phyloP scores from a whole-genome alignment of 1,140 invertebrate genomes.

The Coboldia fuscipes region DNA sequence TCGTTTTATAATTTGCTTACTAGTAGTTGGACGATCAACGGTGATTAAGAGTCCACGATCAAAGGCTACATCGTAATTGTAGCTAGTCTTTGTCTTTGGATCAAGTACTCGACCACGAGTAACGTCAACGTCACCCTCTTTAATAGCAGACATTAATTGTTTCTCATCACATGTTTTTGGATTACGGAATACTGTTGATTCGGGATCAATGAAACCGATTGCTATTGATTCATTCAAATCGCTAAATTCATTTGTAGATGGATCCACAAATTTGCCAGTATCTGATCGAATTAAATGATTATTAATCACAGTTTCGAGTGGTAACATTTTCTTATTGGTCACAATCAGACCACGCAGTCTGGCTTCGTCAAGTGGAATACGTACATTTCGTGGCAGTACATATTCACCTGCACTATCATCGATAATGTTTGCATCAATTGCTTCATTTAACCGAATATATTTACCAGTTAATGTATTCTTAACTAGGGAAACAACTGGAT shows the following conservation, averaged over 20 bases:
- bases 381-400: constrained; percentile 33
- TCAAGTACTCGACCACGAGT: constrained; percentile 54
- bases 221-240: constrained; percentile 50
- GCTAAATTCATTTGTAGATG: constrained; percentile 40
- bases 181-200: constrained; percentile 57
- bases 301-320: constrained; percentile 54
- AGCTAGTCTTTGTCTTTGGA: constrained; percentile 46
- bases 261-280: constrained; percentile 59
- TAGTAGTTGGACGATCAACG: constrained; percentile 43
- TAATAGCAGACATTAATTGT: constrained; percentile 47
- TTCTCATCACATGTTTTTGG: constrained; percentile 47
- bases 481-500: constrained; percentile 55
- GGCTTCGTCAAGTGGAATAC: constrained; percentile 46
- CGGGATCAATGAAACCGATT: constrained; percentile 48
- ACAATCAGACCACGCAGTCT: constrained; percentile 50
- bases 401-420: constrained; percentile 50
- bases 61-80: constrained; percentile 50
- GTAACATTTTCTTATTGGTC: constrained; percentile 40
- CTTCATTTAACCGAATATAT: constrained; percentile 52
- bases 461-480: constrained; percentile 45
- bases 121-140: constrained; percentile 58
- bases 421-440: constrained; percentile 47
- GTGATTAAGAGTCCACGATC: constrained; percentile 50
- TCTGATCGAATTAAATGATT: constrained; percentile 54
- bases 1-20: constrained; percentile 29